Percentiles rank a stretch among this genome's conserved stretches.
These are phyloP conservation scores for Microctenopoma lineatum DNA, from an alignment of 2,797 vertebrate species.

Conservation along the genomic window DNA sequence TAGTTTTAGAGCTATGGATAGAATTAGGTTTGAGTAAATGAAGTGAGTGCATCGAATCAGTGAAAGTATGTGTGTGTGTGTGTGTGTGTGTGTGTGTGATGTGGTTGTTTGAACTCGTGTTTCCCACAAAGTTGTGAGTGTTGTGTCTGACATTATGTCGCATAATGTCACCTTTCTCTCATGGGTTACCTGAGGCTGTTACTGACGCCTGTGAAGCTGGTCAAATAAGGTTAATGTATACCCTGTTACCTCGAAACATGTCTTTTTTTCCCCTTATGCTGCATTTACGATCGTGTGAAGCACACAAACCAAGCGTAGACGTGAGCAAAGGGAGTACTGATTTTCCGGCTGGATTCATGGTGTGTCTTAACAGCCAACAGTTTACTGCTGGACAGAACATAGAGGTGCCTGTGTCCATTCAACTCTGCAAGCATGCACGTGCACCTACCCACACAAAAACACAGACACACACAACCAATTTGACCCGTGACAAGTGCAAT, in stretches of 20 bases:
- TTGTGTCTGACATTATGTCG: constrained; percentile 13
- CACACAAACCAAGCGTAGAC: constrained; percentile 58
- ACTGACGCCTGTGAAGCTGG: constrained; percentile 9
- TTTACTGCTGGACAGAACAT: constrained; percentile 67
- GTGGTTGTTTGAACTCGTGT: constrained; percentile 28
- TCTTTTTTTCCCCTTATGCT: constrained; percentile 20
- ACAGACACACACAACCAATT: constrained; percentile 32
- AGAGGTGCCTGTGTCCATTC: constrained; percentile 72
- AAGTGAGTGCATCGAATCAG: too few species aligned
- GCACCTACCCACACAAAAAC: constrained; percentile 47
- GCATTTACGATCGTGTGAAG: constrained; percentile 40
- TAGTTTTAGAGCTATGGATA: background rate
- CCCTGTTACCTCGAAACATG: constrained; percentile 7
- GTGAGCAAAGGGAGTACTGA: constrained; percentile 68
- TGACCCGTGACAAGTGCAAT: constrained; percentile 41
- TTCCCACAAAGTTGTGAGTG: background rate
- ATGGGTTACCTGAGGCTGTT: constrained; percentile 25
- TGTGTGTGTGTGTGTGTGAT: background rate
- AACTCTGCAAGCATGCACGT: constrained; percentile 65
- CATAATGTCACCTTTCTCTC: constrained; percentile 31
- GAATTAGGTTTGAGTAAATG: too few species aligned
- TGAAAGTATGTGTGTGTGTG: too few species aligned
- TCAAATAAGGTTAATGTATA: constrained; percentile 40
- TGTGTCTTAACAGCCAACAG: constrained; percentile 60
- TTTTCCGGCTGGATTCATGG: constrained; percentile 58